Evolutionary conservation across 2,888 invertebrate species (phyloP).

Genomic region (Arge pagana): DNA sequence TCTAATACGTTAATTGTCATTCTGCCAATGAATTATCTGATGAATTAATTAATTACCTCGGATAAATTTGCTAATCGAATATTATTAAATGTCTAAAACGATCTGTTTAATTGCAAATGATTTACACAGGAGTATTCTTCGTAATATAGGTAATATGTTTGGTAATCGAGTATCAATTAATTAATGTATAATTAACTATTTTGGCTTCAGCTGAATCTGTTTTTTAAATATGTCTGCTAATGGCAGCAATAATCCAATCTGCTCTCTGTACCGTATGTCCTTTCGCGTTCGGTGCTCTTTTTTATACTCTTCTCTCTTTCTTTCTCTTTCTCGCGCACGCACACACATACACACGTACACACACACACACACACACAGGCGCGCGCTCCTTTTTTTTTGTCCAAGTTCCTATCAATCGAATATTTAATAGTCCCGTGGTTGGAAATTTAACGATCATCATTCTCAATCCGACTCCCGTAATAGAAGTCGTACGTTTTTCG

Average conservation of each 20-base stretch:
- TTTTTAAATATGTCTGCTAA: too few species aligned
- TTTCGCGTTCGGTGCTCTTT: too few species aligned
- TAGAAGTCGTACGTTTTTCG: too few species aligned
- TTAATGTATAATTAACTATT: slow-evolving; percentile 37
- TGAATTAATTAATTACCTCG: slow-evolving; percentile 42
- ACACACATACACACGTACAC: too few species aligned
- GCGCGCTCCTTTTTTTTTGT: too few species aligned
- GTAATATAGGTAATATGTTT: slow-evolving; percentile 33
- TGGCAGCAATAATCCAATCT: slow-evolving; percentile 48
- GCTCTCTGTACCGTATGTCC: slow-evolving; percentile 37
- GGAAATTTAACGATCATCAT: too few species aligned
- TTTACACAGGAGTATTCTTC: slow-evolving; percentile 41
- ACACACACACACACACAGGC: too few species aligned
- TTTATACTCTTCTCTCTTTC: slow-evolving; percentile 9
- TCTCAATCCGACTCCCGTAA: too few species aligned
- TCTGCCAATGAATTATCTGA: slow-evolving; percentile 39
- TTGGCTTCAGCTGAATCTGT: slow-evolving; percentile 43
- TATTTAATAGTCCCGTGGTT: too few species aligned
- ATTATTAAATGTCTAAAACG: slow-evolving; percentile 45
- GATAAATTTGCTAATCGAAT: slow-evolving; percentile 51
- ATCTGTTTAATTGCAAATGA: slow-evolving; percentile 46
- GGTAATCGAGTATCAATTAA: slow-evolving; percentile 29
- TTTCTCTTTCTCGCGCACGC: too few species aligned
- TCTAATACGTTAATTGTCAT: slow-evolving; percentile 26
- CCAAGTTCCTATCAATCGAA: too few species aligned